Evolutionary conservation across 2,888 invertebrate genomes (phyloP).

Genomic region (Caenorhabditis macrosperma): DNA sequence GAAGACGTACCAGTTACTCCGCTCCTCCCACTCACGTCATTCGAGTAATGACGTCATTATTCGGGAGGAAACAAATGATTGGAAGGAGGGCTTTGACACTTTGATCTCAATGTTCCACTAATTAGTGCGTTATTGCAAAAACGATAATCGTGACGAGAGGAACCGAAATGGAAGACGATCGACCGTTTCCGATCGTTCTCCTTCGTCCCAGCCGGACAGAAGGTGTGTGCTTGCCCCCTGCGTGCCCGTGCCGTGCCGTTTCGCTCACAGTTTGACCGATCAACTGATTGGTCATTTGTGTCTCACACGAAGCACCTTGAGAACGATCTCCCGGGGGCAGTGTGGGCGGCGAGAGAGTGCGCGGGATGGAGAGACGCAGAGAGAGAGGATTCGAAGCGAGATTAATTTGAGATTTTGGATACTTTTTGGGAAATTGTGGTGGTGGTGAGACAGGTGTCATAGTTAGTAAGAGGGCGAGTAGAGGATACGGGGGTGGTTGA

Average conservation of each 20-base stretch:
- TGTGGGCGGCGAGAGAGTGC: conserved; percentile 6
- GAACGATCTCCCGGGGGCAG: background rate
- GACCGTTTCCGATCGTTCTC: conserved; percentile 12
- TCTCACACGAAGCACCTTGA: conserved; percentile 4
- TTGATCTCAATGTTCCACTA: conserved; percentile 11
- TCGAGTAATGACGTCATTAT: background rate
- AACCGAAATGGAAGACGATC: background rate
- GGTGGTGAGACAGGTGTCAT: too few relatives aligned
- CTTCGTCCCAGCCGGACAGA: conserved; percentile 10
- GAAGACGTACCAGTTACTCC: too few relatives aligned
- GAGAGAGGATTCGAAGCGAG: too few relatives aligned
- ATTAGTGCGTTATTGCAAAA: background rate
- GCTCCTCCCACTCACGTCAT: too few relatives aligned
- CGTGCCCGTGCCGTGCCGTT: background rate
- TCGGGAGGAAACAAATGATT: background rate
- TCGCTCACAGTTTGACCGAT: conserved; percentile 53
- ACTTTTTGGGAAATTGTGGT: conserved; percentile 2
- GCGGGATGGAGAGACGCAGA: conserved; percentile 31
- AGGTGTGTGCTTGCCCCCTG: too few relatives aligned
- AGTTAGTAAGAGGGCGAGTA: too few relatives aligned
- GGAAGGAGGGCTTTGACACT: conserved; percentile 37
- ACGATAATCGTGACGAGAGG: background rate
- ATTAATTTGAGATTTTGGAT: background rate
- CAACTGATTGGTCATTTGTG: conserved; percentile 57
- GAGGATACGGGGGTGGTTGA: too few relatives aligned